Conservation (phyloP, 2,888 invertebrate species). For the Morinoia aosen region DNA sequence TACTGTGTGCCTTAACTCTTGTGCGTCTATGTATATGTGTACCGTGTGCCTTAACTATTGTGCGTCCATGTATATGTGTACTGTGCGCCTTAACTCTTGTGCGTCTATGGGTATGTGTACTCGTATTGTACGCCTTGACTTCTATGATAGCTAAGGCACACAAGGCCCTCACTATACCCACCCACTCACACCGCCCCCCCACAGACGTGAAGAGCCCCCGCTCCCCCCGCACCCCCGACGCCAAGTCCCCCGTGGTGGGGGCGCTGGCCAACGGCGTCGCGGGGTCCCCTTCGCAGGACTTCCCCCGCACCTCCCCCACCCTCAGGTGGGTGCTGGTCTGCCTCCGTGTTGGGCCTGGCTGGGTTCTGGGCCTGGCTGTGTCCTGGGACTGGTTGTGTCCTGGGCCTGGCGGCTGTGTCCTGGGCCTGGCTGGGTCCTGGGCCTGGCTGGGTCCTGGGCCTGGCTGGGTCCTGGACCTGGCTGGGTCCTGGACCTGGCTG, state of each 20-base stretch:
- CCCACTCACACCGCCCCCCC: not conserved
- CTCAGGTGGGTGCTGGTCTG: slow-evolving; percentile 53
- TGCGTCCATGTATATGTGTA: too few relatives aligned
- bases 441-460: not conserved
- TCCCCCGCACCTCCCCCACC: slow-evolving; percentile 56
- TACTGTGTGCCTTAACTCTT: too few relatives aligned
- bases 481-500: too few relatives aligned
- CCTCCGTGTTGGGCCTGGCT: not conserved
- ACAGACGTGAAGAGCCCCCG: slow-evolving; percentile 64
- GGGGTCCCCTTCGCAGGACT: slow-evolving; percentile 64
- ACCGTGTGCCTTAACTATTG: too few relatives aligned
- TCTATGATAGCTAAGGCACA: not conserved
- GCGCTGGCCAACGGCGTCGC: slow-evolving; percentile 53
- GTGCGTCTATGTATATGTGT: too few relatives aligned
- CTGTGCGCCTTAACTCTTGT: too few relatives aligned
- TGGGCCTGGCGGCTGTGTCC: not conserved
- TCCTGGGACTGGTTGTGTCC: not conserved
- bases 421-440: not conserved
- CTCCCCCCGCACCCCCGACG: slow-evolving; percentile 66
- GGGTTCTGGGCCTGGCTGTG: too few relatives aligned
- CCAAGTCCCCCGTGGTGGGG: not conserved
- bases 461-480: too few relatives aligned
- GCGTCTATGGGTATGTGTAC: not conserved
- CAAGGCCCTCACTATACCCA: too few relatives aligned
- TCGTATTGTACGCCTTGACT: not conserved